Evolutionary conservation across 1,140 invertebrate genomes (phyloP).

Genomic region (Diprion similis): DNA sequence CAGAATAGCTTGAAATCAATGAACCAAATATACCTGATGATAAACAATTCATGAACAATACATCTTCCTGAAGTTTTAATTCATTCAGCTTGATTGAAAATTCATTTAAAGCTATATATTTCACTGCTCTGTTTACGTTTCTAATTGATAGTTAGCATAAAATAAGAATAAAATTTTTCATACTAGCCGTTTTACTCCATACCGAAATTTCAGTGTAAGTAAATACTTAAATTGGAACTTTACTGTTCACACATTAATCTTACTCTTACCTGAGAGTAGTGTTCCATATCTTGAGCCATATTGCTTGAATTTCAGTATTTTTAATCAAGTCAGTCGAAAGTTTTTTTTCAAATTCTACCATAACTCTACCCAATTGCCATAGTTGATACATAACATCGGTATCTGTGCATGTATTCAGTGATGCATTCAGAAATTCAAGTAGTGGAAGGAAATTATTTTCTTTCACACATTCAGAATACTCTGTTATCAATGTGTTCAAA

Average conservation of each 20-base stretch:
- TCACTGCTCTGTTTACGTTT: no score
- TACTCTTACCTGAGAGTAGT: conserved; percentile 51
- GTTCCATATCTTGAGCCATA: conserved; percentile 58
- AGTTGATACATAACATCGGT: conserved; percentile 47
- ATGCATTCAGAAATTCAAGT: conserved; percentile 47
- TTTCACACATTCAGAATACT: conserved; percentile 55
- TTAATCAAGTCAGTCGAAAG: conserved; percentile 27
- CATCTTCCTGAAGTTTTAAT: no score
- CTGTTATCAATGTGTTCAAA: conserved; percentile 41
- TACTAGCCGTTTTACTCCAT: neutral
- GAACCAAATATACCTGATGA: no score
- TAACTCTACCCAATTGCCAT: conserved; percentile 45
- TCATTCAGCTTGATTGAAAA: no score
- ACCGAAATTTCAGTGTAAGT: neutral
- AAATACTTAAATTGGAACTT: conserved; percentile 19
- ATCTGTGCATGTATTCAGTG: conserved; percentile 49
- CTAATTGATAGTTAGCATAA: no score
- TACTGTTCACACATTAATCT: conserved; percentile 39
- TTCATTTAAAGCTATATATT: no score
- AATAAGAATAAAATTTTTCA: neutral
- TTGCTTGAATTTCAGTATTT: conserved; percentile 31
- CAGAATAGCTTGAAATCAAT: neutral
- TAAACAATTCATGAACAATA: no score
- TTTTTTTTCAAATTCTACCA: conserved; percentile 45
- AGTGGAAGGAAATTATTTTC: conserved; percentile 46